Evolutionary conservation across 2,888 invertebrate genomes (phyloP), one percentile per base, ranked within the genome.

Genomic region (Sinhomidia bicolor): DNA sequence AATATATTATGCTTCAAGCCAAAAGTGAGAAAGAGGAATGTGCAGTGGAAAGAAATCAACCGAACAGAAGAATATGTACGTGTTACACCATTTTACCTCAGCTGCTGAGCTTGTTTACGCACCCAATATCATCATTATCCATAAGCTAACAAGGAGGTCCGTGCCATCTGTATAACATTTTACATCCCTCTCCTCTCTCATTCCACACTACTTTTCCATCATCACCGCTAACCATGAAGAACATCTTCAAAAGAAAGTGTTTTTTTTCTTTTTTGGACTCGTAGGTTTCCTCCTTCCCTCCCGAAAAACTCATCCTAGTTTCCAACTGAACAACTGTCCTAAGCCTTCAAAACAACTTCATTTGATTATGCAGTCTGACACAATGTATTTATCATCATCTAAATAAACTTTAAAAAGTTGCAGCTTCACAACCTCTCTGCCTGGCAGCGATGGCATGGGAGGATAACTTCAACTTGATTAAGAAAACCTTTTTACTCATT

Each of bases 271-370:
- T 4, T 68, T 29, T 26, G 2, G 1, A 68, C 32, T 54, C 2
- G 3, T 3, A 10, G 3, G 3, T 9, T 12, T n/a, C 32, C 20
- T 68, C 41, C 10, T 60, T 23, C 32, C 32, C 14, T 0, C 14
- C 14, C 9, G 3, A 26, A 9, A 36, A 1, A 14, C 76, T 10
- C 76, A 12, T 51, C n/a, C 51, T 44, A 47, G 17, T 20, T 12
- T 74, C 1, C 29, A 51, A 51, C 26, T 36, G 36, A 51, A 26
- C 76, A 47, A 76, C 23, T 74, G 74, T 41, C 47, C 6, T 44
- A 23, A 74, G 23, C 10, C 20, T 17, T 79, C 79, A 79, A 79
- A 79, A 79, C 26, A 78, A 57, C 54, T 78, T 32, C 57, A 78
- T 54, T 23, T 26, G n/a, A n/a, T n/a, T n/a, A n/a, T 29, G 20